Base-by-base conservation (phyloP, 2,113 vertebrate species). In the Stegastes partitus region DNA sequence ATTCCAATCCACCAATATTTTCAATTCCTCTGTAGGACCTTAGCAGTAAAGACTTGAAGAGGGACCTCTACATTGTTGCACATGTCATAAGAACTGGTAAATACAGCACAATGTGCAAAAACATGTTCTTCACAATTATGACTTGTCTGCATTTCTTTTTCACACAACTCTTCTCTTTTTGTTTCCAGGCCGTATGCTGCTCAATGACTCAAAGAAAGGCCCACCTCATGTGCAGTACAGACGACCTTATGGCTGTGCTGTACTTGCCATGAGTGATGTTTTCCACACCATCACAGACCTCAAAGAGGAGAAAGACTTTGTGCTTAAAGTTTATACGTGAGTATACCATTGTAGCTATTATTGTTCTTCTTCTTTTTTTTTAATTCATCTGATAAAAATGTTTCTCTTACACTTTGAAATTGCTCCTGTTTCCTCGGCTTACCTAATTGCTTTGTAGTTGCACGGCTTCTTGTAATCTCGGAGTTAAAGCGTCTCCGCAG, bases 321-420 rank as follows among this genome's bases (percentile, higher is more conserved):
- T 99, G 77, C 96, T 99, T 75, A 99, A 99, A 92, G 97, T 99
- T 93, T 99, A 98, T 92, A 99, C 95, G 97, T 98, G 87, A 97
- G 97, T 96, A 19, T 25, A 15, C 25, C 14, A 14, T 8, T 21
- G 3, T 61, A 61, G 28, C 73, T 51, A 1, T 14, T 73, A 11
- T 15, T 54, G 28, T 2, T 28, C 22, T 12, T 54, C 31, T 6
- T 53, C 21, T 50, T 50, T 53, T 25, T 50, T 50, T 50, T 21
- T 2, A n/a, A 47, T 18, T 7, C 3, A 2, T 15, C 39, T 42
- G 39, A 42, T 42, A 15, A 4, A 12, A 42, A 3, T 15, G 14
- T 42, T 15, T 8, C 3, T 15, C 39, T 42, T 42, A 3, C 4
- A 1, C 12, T 42, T 42, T 42, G 31, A 34, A 34, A 34, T 42